Evolutionary conservation across 2,113 vertebrate genomes (phyloP).

Genomic region (Chascanopsetta lugubris): DNA sequence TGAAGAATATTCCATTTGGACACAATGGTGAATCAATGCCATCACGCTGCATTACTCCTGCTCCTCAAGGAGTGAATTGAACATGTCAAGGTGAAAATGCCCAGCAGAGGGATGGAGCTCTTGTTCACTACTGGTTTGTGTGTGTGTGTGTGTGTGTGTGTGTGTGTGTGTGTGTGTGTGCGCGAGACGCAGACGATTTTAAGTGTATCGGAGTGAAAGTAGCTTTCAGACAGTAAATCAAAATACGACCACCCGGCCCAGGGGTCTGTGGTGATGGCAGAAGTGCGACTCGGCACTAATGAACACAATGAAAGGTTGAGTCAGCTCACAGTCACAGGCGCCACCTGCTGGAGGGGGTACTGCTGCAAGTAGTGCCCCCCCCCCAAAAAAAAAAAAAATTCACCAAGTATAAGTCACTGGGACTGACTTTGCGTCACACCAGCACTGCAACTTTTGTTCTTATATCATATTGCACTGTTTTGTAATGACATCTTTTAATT

Average conservation of each 20-base stretch:
- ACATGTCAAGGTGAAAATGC: conserved; percentile 33
- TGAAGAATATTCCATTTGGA: conserved; percentile 46
- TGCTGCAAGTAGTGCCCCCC: too few relatives aligned
- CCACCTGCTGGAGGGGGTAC: too few relatives aligned
- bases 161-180: neutral
- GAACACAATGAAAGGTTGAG: too few relatives aligned
- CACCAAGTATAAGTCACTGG: too few relatives aligned
- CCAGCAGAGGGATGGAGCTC: conserved; percentile 5
- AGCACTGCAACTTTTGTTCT: too few relatives aligned
- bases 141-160: conserved; percentile 11
- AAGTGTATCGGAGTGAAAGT: neutral
- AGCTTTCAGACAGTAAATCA: neutral
- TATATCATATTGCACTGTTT: too few relatives aligned
- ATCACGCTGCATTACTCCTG: conserved; percentile 44
- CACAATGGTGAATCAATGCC: conserved; percentile 57
- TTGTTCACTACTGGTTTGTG: neutral
- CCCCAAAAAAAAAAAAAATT: too few relatives aligned
- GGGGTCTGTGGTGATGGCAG: neutral
- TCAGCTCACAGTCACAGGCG: too few relatives aligned
- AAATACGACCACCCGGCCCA: neutral
- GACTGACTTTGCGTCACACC: too few relatives aligned
- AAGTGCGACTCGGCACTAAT: neutral
- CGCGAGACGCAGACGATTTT: neutral
- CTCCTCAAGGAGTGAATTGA: conserved; percentile 33
- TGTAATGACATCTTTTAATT: too few relatives aligned